These are phyloP conservation scores for Anorthoa munda DNA, from an alignment of 2,888 invertebrate species.

Conservation along the genomic window DNA sequence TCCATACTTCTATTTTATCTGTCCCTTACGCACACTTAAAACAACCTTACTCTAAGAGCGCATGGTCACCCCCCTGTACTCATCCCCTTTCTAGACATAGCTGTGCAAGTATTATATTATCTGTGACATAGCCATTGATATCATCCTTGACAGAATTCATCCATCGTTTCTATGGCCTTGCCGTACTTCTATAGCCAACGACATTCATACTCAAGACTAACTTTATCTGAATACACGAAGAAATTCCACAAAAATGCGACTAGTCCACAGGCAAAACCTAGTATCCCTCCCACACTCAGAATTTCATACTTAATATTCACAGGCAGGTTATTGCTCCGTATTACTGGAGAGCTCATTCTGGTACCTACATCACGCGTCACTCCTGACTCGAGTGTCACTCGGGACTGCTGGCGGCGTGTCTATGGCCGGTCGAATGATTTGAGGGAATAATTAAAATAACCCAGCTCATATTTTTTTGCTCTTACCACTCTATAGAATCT, in stretches of 20 bases:
- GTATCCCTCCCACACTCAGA: not conserved
- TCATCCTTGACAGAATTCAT: too few species aligned
- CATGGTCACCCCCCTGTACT: too few species aligned
- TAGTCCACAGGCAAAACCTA: not conserved
- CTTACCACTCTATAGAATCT: not conserved
- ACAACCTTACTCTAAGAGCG: too few species aligned
- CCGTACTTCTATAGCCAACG: too few species aligned
- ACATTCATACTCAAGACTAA: too few species aligned
- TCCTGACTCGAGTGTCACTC: constrained; percentile 22
- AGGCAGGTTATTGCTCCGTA: constrained; percentile 27
- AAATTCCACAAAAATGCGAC: not conserved
- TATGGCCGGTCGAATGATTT: constrained; percentile 10
- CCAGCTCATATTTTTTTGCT: constrained; percentile 10
- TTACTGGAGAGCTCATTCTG: constrained; percentile 30
- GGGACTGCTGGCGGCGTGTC: constrained; percentile 1
- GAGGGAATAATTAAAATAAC: constrained; percentile 31
- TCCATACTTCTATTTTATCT: too few species aligned
- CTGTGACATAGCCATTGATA: too few species aligned
- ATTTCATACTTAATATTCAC: constrained; percentile 34
- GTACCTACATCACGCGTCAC: constrained; percentile 49
- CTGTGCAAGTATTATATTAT: too few species aligned
- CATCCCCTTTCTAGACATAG: too few species aligned
- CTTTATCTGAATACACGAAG: not conserved
- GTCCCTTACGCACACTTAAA: too few species aligned
- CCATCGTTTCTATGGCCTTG: too few species aligned